Evolutionary conservation across 1,140 invertebrate species (phyloP), one percentile per base, ranked within the genome.

Genomic region (Samia ricini): DNA sequence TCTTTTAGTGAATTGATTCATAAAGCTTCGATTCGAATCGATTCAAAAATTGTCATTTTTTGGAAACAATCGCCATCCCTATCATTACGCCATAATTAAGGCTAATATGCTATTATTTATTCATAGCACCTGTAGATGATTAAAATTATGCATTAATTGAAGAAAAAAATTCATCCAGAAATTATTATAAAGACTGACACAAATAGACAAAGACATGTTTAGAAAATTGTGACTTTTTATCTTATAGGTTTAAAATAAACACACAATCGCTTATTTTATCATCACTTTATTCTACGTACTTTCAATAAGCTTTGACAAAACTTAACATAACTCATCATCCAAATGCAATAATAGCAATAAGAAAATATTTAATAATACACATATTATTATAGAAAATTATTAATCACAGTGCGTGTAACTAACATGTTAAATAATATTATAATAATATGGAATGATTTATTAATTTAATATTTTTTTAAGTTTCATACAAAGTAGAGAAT

Each of bases 261-360:
- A 51, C 20, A 52, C 20, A 52, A 21, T 15, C 22, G 12, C 51
- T 52, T 52, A 59, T 56, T 64, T 67, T 72, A 73, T 56, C 69
- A 70, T 71, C 76, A 69, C 82, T 79, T 81, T 86, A 88, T 79
- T 83, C 82, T 85, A 88, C 78, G 79, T 83, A 88, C 77, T 86
- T 85, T 72, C 85, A 85, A 72, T 80, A 81, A 84, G 78, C 72
- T 71, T 78, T 72, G 58, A 74, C 73, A 78, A 78, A 82, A 85
- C 79, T 82, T 83, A 82, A 76, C 64, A 76, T 76, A 77, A 68
- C 68, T 78, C 78, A 71, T 73, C 66, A 71, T 55, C 63, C 71
- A 70, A 74, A 76, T 76, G 71, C 69, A 73, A 60, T 57, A 66
- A 64, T 59, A 67, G 48, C 71, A 76, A 77, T 79, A 79, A 65